Base-by-base conservation (phyloP, 2,797 vertebrate species). In the Semotilus atromaculatus region DNA sequence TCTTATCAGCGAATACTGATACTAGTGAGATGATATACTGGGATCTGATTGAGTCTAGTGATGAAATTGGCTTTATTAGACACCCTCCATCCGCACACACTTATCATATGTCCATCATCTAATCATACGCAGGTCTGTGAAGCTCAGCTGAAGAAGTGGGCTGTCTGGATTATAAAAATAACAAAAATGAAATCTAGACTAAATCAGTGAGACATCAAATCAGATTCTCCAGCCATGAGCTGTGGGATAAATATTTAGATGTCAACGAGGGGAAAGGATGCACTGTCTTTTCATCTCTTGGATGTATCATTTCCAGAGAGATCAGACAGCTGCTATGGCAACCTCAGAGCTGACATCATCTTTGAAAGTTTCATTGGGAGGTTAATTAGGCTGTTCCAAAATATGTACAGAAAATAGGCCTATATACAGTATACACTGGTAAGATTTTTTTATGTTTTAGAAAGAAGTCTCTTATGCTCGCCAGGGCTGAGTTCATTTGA, bases 231-330 rank as follows among this genome's bases (percentile, higher is more conserved):
- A 64, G 77, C 88, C 87, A 60, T 88, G 13, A 87, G 87, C 93
- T 94, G 92, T 93, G 91, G 93, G 93, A 91, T 85, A 91, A 92
- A 93, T 94, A 94, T 95, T 94, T 94, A 93, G 93, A 95, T 94
- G 90, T 89, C 89, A 91, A 90, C 88, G 86, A 91, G 91, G 91
- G 90, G 80, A 43, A 89, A 88, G 66, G 86, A 90, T 86, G 84
- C 78, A 67, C 83, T 88, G 62, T 86, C 40, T 90, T 90, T 93
- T 93, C 88, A 94, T 95, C 94, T 92, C 85, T 89, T 83, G 87
- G 90, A 93, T 94, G 91, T 92, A 93, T 93, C 90, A 88, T 86
- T 92, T 89, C 85, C 88, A 73, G 87, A 82, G 83, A 82, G 84
- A 88, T 89, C 87, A 88, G 73, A 81, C 70, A 83, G 87, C 77